A percentile compares a stretch with the other conserved stretches of the same genome.
phyloP scores from a whole-genome alignment of 2,888 invertebrate species.

The Vanessa cardui region DNA sequence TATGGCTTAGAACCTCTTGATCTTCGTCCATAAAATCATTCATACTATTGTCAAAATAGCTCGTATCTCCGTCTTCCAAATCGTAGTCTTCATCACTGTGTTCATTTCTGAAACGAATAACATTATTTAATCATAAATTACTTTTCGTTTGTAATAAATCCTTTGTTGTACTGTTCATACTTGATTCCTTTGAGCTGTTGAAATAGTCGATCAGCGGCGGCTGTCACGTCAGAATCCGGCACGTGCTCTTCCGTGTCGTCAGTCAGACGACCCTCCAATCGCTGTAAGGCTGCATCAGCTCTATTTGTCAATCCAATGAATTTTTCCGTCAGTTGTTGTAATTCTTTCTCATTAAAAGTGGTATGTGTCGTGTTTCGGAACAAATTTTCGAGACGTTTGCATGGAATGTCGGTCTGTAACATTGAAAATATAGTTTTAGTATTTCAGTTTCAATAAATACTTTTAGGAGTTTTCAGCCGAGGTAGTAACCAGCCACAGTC shows the following conservation, averaged over 20 bases:
- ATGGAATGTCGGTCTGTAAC: conserved; percentile 64
- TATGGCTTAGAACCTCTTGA: conserved; percentile 53
- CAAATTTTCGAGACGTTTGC: conserved; percentile 66
- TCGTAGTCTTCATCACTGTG: conserved; percentile 61
- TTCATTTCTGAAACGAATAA: conserved; percentile 53
- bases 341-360: conserved; percentile 66
- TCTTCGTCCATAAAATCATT: conserved; percentile 69
- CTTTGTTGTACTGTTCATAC: conserved; percentile 49
- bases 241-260: conserved; percentile 56
- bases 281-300: conserved; percentile 72
- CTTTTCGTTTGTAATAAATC: background rate
- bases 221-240: conserved; percentile 62
- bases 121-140: background rate
- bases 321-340: conserved; percentile 74
- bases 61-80: conserved; percentile 59
- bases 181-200: conserved; percentile 64
- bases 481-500: no score
- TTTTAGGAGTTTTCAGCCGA: no score
- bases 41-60: conserved; percentile 62
- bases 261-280: conserved; percentile 63
- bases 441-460: background rate
- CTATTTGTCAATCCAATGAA: conserved; percentile 73
- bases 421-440: conserved; percentile 16
- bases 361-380: conserved; percentile 68
- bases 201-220: conserved; percentile 63